Base-by-base conservation (phyloP, 2,888 invertebrate genomes). In the Drosophila falleni region DNA sequence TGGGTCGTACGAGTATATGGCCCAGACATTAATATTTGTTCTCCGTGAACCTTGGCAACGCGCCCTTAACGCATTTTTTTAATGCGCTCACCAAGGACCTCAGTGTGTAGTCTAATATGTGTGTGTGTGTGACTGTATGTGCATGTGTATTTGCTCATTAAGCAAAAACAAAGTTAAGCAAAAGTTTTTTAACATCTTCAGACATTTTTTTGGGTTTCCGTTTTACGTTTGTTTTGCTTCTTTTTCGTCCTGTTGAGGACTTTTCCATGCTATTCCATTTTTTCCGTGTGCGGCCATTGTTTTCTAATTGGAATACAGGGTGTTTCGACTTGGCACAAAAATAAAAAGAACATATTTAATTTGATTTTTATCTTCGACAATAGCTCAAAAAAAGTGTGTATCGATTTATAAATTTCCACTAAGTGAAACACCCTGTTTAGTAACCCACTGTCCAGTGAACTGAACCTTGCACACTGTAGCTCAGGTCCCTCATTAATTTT, bases 131-230 rank as follows among this genome's bases (percentile, higher is more conserved):
- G 62, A 39, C 35, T 63, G 68, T 55, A 55, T 66, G 54, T 80
- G 67, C 76, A 64, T 80, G 72, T 78, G 76, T 89, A 87, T 89
- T 90, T 90, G 89, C 89, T 89, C 90, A 89, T 89, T 89, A 90
- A 87, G 90, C 89, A 89, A 90, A 90, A 90, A 89, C 89, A 88
- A 90, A 90, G 87, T 89, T 89, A 73, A 73, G 84, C 76, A 79
- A 83, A 88, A 83, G 75, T 85, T 87, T 90, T 80, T 86, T 77
- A 79, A 71, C 84, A 82, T 84, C 89, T 87, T 89, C 82, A 84
- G 89, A 89, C 81, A 72, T 83, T 89, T 85, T 85, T 87, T 81
- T 80, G 85, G 76, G 85, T 81, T 88, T 78, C 70, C 77, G 81
- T 72, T 87, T 75, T 72, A 58, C 68, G 71, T 74, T 82, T 85